Evolutionary conservation across 2,888 invertebrate genomes (phyloP).

Genomic region (Callimorpha dominula): DNA sequence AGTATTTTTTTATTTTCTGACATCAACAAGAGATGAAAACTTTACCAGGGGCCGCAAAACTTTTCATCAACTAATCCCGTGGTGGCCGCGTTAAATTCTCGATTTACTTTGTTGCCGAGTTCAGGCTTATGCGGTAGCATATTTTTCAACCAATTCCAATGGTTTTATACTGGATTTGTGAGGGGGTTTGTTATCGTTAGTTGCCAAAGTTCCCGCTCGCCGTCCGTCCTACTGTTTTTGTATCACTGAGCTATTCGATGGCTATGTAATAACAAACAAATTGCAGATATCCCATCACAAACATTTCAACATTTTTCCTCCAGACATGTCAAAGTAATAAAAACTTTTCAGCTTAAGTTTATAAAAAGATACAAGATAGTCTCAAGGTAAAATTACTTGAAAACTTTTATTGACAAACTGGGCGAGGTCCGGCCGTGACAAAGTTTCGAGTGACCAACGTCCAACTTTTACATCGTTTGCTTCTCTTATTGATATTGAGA

Average conservation of each 20-base stretch:
- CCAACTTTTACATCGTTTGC: conserved; percentile 70
- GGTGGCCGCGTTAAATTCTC: conserved; percentile 78
- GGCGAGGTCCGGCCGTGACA: conserved; percentile 63
- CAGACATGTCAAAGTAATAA: conserved; percentile 61
- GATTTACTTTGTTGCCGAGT: conserved; percentile 80
- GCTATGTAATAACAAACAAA: conserved; percentile 43
- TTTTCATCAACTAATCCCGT: conserved; percentile 81
- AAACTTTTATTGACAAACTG: conserved; percentile 80
- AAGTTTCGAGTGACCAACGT: conserved; percentile 75
- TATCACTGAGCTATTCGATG: conserved; percentile 28
- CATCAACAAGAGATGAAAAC: conserved; percentile 83
- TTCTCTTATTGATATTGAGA: conserved; percentile 76
- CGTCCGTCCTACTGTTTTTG: conserved; percentile 35
- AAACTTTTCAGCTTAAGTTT: conserved; percentile 64
- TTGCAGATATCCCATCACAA: conserved; percentile 35
- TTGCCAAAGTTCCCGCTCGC: conserved; percentile 57
- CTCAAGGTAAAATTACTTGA: conserved; percentile 76
- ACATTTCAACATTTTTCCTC: conserved; percentile 31
- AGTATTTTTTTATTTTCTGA: conserved; percentile 68
- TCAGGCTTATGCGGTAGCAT: conserved; percentile 75
- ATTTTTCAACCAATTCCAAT: conserved; percentile 78
- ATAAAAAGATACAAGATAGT: conserved; percentile 72
- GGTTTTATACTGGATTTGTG: conserved; percentile 74
- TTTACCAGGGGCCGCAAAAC: conserved; percentile 68
- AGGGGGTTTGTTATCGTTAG: conserved; percentile 77